Conservation (phyloP, 2,113 vertebrate species). For the Chaetura pelagica region DNA sequence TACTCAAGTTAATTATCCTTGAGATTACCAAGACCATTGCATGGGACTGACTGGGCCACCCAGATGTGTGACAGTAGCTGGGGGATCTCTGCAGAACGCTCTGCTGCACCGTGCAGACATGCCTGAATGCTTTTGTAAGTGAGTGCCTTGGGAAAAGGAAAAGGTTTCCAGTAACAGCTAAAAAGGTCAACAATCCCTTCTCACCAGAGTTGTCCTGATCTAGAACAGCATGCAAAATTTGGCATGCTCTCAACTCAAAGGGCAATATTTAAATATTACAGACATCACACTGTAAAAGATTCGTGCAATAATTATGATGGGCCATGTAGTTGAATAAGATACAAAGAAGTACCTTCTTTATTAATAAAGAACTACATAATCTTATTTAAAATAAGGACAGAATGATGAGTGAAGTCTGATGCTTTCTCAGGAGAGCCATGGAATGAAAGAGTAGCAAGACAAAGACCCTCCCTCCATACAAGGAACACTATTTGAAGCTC, state of each 20-base stretch:
- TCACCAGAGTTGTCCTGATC: not conserved
- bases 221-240: not conserved
- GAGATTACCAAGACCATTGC: not conserved
- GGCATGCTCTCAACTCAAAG: not conserved
- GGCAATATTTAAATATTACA: not conserved
- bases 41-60: not conserved
- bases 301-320: not conserved
- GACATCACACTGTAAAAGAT: not conserved
- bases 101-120: not conserved
- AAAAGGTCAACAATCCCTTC: not conserved
- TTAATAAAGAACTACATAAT: not conserved
- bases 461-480: not conserved
- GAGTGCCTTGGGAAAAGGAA: not conserved
- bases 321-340: not conserved
- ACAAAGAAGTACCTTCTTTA: slow-evolving; percentile 9
- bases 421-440: slow-evolving; percentile 11
- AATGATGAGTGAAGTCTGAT: not conserved
- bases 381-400: not conserved
- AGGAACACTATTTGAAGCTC: not conserved
- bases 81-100: not conserved
- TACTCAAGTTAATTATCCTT: not conserved
- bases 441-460: not conserved
- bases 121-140: not conserved
- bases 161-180: not conserved
- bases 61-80: not conserved